Conservation (phyloP, 2,888 invertebrate genomes). For the Drosophila nr. fundita region DNA sequence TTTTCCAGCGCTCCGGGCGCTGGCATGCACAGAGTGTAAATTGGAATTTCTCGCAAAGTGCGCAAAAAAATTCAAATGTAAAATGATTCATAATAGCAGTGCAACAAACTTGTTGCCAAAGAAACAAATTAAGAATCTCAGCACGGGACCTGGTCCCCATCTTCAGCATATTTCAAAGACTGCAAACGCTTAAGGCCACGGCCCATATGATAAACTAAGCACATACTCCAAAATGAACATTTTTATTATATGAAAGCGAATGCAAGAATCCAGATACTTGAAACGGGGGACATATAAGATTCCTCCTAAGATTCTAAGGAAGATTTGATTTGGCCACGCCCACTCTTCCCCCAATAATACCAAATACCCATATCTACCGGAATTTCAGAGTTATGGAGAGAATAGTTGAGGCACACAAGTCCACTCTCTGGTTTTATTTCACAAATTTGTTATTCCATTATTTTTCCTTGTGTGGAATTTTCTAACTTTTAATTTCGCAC, state of each 20-base stretch:
- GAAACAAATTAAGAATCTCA: constrained; percentile 15
- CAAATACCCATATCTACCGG: not conserved
- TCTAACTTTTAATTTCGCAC: not conserved
- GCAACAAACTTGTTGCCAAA: constrained; percentile 55
- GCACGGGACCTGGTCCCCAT: constrained; percentile 3
- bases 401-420: not conserved
- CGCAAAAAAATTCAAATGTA: constrained; percentile 29
- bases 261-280: not conserved
- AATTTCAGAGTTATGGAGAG: not conserved
- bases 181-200: constrained; percentile 34
- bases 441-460: not conserved
- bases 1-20: constrained; percentile 49
- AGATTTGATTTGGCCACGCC: not conserved
- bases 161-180: constrained; percentile 26
- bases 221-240: not conserved
- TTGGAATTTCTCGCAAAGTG: constrained; percentile 54
- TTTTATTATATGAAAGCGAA: not conserved
- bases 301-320: no score
- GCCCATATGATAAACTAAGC: constrained; percentile 12
- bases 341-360: not conserved
- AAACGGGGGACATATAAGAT: not conserved
- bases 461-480: not conserved
- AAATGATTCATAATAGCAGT: constrained; percentile 46
- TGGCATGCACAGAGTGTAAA: constrained; percentile 44
- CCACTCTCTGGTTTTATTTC: not conserved